These are phyloP conservation scores for Hydropotes inermis DNA, from an alignment of 2,113 vertebrate species.

Conservation along the genomic window DNA sequence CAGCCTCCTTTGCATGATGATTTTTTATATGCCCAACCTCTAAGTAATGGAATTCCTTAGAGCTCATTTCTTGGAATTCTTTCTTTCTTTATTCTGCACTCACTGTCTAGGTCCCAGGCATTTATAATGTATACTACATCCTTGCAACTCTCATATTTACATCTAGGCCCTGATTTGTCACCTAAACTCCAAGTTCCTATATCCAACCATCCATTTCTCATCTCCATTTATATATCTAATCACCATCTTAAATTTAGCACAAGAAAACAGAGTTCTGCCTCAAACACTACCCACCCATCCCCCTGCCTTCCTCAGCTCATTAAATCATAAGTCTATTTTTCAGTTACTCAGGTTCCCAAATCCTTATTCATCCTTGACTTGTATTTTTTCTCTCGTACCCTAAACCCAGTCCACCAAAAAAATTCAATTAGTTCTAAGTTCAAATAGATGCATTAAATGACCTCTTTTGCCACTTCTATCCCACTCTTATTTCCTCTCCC, in stretches of 20 bases:
- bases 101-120: neutral
- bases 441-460: neutral
- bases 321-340: neutral
- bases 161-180: neutral
- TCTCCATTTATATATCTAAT: neutral
- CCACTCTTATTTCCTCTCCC: accelerated
- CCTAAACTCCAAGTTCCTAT: neutral
- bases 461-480: neutral
- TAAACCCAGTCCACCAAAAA: neutral
- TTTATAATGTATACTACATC: neutral
- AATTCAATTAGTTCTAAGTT: neutral
- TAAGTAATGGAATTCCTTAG: neutral
- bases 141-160: neutral
- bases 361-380: neutral
- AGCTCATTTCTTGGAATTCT: neutral
- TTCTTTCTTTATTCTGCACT: neutral
- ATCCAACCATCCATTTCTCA: neutral
- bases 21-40: neutral
- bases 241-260: neutral
- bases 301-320: neutral
- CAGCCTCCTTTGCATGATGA: neutral
- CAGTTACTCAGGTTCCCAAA: neutral
- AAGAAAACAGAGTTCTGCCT: neutral
- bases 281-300: neutral
- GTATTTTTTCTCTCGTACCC: neutral